Evolutionary conservation across 2,888 invertebrate species (phyloP).

Genomic region (Brachynemurus nebulosus): DNA sequence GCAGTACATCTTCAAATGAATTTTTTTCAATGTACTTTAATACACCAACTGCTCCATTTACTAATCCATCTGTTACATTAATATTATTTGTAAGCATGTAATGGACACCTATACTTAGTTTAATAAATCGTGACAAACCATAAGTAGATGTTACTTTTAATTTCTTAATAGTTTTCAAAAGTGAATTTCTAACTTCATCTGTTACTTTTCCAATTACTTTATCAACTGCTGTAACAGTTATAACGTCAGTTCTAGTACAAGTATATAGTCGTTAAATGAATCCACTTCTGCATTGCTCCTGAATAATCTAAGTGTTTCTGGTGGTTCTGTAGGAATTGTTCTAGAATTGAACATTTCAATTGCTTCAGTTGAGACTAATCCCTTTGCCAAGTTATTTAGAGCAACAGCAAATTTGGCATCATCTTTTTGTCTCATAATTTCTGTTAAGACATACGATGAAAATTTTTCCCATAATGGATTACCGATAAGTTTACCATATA

Average conservation of each 20-base stretch:
- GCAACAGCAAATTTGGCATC: slow-evolving; percentile 17
- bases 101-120: slow-evolving; percentile 18
- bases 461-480: slow-evolving; percentile 21
- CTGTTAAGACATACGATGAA: slow-evolving; percentile 20
- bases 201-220: slow-evolving; percentile 2
- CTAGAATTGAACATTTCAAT: slow-evolving; percentile 16
- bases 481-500: no score
- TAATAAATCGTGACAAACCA: slow-evolving; percentile 12
- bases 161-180: not conserved
- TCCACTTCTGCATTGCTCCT: slow-evolving; percentile 11
- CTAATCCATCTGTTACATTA: slow-evolving; percentile 12
- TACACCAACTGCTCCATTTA: slow-evolving; percentile 19
- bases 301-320: slow-evolving; percentile 12
- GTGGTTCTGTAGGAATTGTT: slow-evolving; percentile 6
- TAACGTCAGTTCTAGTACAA: not conserved
- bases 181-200: not conserved
- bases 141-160: slow-evolving; percentile 5
- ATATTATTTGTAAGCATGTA: slow-evolving; percentile 19
- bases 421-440: slow-evolving; percentile 23
- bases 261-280: slow-evolving; percentile 9
- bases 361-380: slow-evolving; percentile 17
- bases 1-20: no score
- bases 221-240: slow-evolving; percentile 3
- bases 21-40: slow-evolving; percentile 7
- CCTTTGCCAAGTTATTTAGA: slow-evolving; percentile 15